phyloP scores from a whole-genome alignment of 2,113 vertebrate genomes.

The Pseudolaguvia tuberculata region DNA sequence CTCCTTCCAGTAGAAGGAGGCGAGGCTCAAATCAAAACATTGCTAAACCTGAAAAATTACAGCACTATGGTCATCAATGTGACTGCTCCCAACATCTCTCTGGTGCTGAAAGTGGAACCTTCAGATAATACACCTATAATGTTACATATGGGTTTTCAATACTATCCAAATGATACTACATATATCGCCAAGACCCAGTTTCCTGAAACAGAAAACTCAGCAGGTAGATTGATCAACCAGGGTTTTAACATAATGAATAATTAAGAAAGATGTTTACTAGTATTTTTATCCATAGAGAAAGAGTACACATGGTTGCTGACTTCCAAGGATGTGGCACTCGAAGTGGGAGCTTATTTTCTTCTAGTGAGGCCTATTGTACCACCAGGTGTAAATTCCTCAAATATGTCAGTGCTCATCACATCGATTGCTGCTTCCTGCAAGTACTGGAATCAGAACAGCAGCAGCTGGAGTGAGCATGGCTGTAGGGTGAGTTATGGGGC shows the following conservation, averaged over 20 bases:
- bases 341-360: conserved; percentile 78
- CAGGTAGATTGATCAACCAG: conserved; percentile 60
- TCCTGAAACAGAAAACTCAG: conserved; percentile 55
- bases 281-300: conserved; percentile 64
- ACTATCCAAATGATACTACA: conserved; percentile 72
- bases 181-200: conserved; percentile 70
- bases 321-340: conserved; percentile 70
- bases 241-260: neutral
- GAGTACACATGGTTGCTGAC: conserved; percentile 81
- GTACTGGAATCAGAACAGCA: conserved; percentile 79
- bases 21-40: conserved; percentile 61
- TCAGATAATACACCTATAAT: conserved; percentile 68
- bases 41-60: conserved; percentile 72
- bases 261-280: neutral
- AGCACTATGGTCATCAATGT: conserved; percentile 77
- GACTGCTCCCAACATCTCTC: conserved; percentile 67
- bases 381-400: conserved; percentile 63
- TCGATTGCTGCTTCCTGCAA: conserved; percentile 82
- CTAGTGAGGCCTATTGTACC: conserved; percentile 68
- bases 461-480: conserved; percentile 77
- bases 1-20: conserved; percentile 69
- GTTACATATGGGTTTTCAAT: conserved; percentile 75
- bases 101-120: conserved; percentile 79
- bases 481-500: conserved; percentile 74
- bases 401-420: conserved; percentile 68